Conservation (phyloP, 2,888 invertebrate genomes). For the Acleris holmiana region DNA sequence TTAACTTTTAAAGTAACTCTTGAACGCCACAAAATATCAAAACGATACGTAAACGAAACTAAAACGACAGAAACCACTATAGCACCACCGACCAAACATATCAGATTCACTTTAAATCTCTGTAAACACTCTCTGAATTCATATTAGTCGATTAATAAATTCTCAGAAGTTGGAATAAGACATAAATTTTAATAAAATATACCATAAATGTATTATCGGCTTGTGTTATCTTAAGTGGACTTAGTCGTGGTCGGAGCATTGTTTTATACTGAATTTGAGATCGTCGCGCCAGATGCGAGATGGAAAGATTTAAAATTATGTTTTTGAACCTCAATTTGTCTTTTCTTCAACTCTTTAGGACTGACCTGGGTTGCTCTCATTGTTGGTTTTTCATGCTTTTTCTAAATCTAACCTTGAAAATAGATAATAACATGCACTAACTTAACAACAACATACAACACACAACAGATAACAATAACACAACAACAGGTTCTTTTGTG, state of each 20-base stretch:
- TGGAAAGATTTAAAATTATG: slow-evolving; percentile 52
- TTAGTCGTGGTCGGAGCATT: slow-evolving; percentile 54
- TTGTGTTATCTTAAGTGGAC: slow-evolving; percentile 66
- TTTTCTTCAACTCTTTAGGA: background rate
- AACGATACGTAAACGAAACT: slow-evolving; percentile 24
- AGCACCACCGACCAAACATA: slow-evolving; percentile 48
- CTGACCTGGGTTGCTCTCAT: too few relatives aligned
- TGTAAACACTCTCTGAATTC: slow-evolving; percentile 75
- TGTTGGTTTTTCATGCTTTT: too few relatives aligned
- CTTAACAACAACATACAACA: too few relatives aligned
- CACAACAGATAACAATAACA: too few relatives aligned
- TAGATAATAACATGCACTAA: too few relatives aligned
- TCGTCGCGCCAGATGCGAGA: slow-evolving; percentile 59
- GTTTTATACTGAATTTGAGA: slow-evolving; percentile 58
- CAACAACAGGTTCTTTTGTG: too few relatives aligned
- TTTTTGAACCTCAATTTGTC: slow-evolving; percentile 37
- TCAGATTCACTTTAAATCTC: slow-evolving; percentile 59
- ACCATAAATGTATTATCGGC: slow-evolving; percentile 69
- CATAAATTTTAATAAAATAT: slow-evolving; percentile 82
- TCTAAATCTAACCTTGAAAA: too few relatives aligned
- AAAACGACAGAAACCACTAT: slow-evolving; percentile 21
- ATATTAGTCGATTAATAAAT: slow-evolving; percentile 83
- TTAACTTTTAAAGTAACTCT: slow-evolving; percentile 5
- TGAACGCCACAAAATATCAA: background rate
- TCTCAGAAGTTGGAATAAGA: slow-evolving; percentile 79